Evolutionary conservation across 2,888 invertebrate species (phyloP).

Genomic region (Leptopilina syphax): DNA sequence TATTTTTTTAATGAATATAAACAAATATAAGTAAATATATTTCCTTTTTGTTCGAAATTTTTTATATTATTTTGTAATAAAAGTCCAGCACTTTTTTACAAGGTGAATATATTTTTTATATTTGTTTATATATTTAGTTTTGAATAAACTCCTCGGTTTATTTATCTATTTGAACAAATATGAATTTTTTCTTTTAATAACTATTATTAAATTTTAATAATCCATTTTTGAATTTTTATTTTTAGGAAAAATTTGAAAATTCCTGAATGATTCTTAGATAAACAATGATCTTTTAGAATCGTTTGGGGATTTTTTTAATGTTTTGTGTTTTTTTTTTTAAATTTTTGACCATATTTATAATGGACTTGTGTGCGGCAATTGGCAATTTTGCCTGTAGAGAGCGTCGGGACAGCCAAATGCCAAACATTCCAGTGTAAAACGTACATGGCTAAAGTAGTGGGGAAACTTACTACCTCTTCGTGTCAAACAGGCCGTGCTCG

Average conservation of each 20-base stretch:
- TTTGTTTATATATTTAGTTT: too few relatives aligned
- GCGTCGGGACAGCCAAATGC: constrained; percentile 64
- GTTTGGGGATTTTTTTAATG: neutral
- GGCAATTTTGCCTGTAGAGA: constrained; percentile 70
- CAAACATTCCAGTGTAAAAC: constrained; percentile 69
- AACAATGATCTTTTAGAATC: constrained; percentile 24
- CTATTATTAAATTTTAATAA: neutral
- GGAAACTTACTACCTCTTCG: constrained; percentile 63
- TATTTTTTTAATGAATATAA: too few relatives aligned
- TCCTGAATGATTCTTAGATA: constrained; percentile 42
- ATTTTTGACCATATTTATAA: constrained; percentile 20
- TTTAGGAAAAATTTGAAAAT: neutral
- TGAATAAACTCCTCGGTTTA: too few relatives aligned
- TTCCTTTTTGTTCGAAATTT: too few relatives aligned
- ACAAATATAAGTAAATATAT: too few relatives aligned
- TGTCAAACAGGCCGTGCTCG: constrained; percentile 67
- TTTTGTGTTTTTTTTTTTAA: too few relatives aligned
- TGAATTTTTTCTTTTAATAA: neutral
- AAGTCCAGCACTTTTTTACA: too few relatives aligned
- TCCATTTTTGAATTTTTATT: neutral
- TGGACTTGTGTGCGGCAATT: constrained; percentile 47
- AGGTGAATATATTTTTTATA: too few relatives aligned
- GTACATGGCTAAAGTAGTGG: constrained; percentile 64
- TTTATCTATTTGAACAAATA: too few relatives aligned
- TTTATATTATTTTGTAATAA: too few relatives aligned